These are phyloP conservation scores for Cygnus olor DNA, from an alignment of 2,797 vertebrate species.

Conservation along the genomic window DNA sequence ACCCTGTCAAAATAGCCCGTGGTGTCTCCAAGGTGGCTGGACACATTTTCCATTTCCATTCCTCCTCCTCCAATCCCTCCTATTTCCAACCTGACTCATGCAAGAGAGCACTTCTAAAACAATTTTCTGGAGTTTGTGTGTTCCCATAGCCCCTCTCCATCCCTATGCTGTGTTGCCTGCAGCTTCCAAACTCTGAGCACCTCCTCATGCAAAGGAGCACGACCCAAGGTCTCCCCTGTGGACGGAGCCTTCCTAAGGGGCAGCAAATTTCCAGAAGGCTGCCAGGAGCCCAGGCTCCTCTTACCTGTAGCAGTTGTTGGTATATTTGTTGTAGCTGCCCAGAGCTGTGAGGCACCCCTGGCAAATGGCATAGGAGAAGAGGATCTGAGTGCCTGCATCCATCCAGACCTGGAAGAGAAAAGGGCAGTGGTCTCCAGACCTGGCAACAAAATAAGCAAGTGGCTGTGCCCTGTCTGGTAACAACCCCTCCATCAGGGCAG, in stretches of 20 bases:
- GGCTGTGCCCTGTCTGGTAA: neutral
- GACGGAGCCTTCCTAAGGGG: neutral
- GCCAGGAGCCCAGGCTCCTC: neutral
- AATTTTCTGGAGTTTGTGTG: neutral
- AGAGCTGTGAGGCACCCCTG: constrained; percentile 91
- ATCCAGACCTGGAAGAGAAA: constrained; percentile 85
- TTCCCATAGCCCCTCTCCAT: neutral
- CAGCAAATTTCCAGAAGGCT: neutral
- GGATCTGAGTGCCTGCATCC: constrained; percentile 89
- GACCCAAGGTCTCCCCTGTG: neutral
- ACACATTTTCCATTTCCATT: neutral
- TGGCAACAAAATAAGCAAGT: neutral
- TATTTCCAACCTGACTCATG: neutral
- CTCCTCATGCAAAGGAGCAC: neutral
- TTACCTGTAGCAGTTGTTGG: constrained; percentile 94
- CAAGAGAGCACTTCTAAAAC: neutral
- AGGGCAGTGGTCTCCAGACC: neutral
- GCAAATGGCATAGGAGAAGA: constrained; percentile 89
- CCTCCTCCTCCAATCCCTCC: neutral
- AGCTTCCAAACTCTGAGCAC: neutral
- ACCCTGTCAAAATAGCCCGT: neutral
- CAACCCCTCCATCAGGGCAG: neutral
- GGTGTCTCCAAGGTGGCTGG: neutral
- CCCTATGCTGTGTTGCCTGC: neutral
- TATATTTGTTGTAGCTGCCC: constrained; percentile 95